These are phyloP conservation scores for Chondrilla cf. caribensis DNA, from an alignment of 37 sponge, comb jelly and placozoan species.

Conservation along the genomic window DNA sequence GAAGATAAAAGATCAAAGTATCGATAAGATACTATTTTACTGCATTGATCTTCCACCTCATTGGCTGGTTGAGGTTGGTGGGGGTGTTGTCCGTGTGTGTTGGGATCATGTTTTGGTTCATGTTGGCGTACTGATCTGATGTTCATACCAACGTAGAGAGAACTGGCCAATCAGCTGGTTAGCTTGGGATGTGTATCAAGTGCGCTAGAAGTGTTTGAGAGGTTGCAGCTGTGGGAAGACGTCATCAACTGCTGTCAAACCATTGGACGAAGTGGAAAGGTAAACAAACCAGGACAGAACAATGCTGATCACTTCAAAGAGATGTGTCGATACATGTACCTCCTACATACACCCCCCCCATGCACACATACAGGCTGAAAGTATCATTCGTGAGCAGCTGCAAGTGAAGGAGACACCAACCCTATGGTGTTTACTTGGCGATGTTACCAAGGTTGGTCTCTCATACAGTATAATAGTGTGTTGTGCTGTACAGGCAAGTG, in stretches of 20 bases:
- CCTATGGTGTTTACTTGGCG: constrained; percentile 83
- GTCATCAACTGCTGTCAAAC: constrained; percentile 62
- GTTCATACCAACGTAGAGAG: constrained; percentile 25
- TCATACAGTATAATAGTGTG: neutral
- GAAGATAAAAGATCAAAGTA: neutral
- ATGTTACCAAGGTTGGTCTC: constrained; percentile 59
- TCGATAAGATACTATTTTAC: constrained; percentile 43
- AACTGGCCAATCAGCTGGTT: constrained; percentile 67
- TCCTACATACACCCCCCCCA: too few species aligned
- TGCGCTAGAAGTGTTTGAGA: constrained; percentile 76
- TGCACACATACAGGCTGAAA: constrained; percentile 35
- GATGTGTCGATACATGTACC: too few species aligned
- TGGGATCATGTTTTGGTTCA: too few species aligned
- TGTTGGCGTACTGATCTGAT: too few species aligned
- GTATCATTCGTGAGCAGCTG: constrained; percentile 52
- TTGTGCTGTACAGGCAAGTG: too few species aligned
- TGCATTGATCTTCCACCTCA: constrained; percentile 48
- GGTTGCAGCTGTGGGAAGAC: constrained; percentile 88
- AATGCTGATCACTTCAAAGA: too few species aligned
- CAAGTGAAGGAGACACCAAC: constrained; percentile 51
- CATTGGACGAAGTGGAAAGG: constrained; percentile 53
- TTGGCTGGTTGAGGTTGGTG: constrained; percentile 68
- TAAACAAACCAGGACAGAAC: neutral
- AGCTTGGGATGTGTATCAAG: constrained; percentile 55
- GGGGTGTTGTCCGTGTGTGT: neutral